Base-by-base conservation (phyloP, 1,140 invertebrate species). In the Sycophila sp. region DNA sequence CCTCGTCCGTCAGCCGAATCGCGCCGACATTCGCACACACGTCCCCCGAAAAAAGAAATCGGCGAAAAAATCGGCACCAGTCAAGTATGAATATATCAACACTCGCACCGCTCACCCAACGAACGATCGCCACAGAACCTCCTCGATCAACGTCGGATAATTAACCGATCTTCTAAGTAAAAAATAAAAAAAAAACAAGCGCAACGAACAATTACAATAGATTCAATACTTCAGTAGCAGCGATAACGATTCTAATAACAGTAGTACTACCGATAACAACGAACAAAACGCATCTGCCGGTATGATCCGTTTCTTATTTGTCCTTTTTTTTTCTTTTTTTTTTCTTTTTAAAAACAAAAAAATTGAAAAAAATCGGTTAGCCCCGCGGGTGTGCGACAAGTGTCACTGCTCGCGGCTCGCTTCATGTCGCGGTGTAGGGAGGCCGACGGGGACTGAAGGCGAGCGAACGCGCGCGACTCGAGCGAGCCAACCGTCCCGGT, bases 401-500 rank as follows among this genome's bases (percentile, higher is more conserved):
- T n/a, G n/a, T n/a, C n/a, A n/a, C n/a, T n/a, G n/a, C n/a, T n/a
- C n/a, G n/a, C n/a, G n/a, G n/a, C n/a, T n/a, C n/a, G n/a, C n/a
- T n/a, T 40, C 38, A n/a, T 40, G 8, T 10, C 11, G 11, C 38
- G 38, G 38, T n/a, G 2, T 10, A 3, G 38, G 11, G 11, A 40
- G 8, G 11, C 11, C 11, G 11, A 40, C 3, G 11, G 2, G 13
- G 15, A 19, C 1, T n/a, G n/a, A 15, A 45, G 42, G 19, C 19
- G 19, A n/a, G n/a, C 59, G 56, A 69, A 40, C 32, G 51, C 30
- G 22, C 24, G n/a, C n/a, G n/a, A n/a, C 42, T 47, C 26, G n/a
- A 22, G 38, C 51, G 62, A 74, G 68, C 62, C 26, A 38, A 60
- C 56, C 56, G 80, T 76, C 78, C 72, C 75, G 78, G 73, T 78